Percentiles rank a stretch among this genome's conserved stretches.
These are phyloP conservation scores for Epinephelus cyanopodus DNA, from an alignment of 2,113 vertebrate species.

Conservation along the genomic window DNA sequence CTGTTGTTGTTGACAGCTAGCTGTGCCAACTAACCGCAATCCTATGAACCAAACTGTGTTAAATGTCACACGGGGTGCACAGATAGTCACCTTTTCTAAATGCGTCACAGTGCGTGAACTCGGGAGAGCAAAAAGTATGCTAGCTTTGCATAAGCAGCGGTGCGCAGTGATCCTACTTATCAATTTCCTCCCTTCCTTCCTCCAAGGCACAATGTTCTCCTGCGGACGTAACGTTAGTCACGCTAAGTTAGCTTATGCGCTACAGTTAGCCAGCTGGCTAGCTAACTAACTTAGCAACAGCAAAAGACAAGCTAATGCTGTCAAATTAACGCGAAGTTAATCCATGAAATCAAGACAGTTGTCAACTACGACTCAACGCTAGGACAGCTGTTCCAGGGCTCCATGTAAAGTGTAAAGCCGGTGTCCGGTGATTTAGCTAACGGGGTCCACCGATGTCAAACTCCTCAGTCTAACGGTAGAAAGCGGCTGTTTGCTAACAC, in stretches of 20 bases:
- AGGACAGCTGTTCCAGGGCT: background rate
- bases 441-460: background rate
- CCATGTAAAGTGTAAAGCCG: background rate
- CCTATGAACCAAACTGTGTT: slow-evolving; percentile 21
- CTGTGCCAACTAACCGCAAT: slow-evolving; percentile 39
- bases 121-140: slow-evolving; percentile 9
- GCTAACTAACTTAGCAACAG: slow-evolving; percentile 40
- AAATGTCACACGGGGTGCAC: slow-evolving; percentile 25
- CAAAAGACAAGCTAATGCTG: slow-evolving; percentile 1
- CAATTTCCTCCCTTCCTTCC: slow-evolving; percentile 74
- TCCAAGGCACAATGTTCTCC: slow-evolving; percentile 29
- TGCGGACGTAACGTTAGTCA: slow-evolving; percentile 46
- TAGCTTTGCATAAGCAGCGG: slow-evolving; percentile 47
- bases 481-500: slow-evolving; percentile 36
- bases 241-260: slow-evolving; percentile 32
- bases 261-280: slow-evolving; percentile 45
- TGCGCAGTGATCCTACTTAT: slow-evolving; percentile 57
- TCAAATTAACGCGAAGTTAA: background rate
- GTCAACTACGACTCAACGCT: background rate
- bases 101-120: slow-evolving; percentile 44
- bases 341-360: background rate
- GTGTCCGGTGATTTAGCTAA: background rate
- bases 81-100: slow-evolving; percentile 43
- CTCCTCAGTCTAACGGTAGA: background rate
- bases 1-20: slow-evolving; percentile 49